phyloP scores from a whole-genome alignment of 2,797 vertebrate species.

The Picus viridis region DNA sequence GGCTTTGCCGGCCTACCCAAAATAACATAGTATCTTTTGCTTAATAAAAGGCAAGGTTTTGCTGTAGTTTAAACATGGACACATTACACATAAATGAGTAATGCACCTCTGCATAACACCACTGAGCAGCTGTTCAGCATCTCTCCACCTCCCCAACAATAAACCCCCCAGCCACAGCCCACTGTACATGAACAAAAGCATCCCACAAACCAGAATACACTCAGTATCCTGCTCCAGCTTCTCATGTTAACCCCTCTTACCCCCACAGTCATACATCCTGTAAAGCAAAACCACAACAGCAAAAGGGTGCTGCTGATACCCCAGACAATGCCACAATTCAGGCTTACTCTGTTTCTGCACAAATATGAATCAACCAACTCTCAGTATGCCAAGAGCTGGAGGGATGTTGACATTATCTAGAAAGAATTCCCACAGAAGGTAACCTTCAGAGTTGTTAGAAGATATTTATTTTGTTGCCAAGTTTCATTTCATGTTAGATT shows the following conservation, averaged over 20 bases:
- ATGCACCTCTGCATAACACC: not conserved
- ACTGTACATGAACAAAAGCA: not conserved
- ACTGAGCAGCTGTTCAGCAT: not conserved
- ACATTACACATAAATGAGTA: not conserved
- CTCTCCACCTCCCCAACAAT: not conserved
- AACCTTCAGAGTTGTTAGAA: constrained; percentile 65
- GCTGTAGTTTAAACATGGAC: not conserved
- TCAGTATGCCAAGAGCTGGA: constrained; percentile 26
- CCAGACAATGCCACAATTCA: not conserved
- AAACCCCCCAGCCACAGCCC: not conserved
- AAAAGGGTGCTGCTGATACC: not conserved
- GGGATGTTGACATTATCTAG: constrained; percentile 62
- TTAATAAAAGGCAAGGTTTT: not conserved
- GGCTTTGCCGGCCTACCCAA: constrained; percentile 2
- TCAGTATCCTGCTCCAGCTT: not conserved
- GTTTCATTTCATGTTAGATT: constrained; percentile 49
- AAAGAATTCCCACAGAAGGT: constrained; percentile 59
- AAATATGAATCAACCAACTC: constrained; percentile 3
- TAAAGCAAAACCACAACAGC: not conserved
- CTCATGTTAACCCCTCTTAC: not conserved
- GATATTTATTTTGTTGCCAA: constrained; percentile 32
- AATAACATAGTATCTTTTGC: not conserved
- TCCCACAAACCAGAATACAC: not conserved
- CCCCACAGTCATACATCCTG: not conserved
- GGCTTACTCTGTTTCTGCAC: not conserved